These are phyloP conservation scores for Thalassophryne amazonica DNA, from an alignment of 2,797 vertebrate species.

Conservation along the genomic window DNA sequence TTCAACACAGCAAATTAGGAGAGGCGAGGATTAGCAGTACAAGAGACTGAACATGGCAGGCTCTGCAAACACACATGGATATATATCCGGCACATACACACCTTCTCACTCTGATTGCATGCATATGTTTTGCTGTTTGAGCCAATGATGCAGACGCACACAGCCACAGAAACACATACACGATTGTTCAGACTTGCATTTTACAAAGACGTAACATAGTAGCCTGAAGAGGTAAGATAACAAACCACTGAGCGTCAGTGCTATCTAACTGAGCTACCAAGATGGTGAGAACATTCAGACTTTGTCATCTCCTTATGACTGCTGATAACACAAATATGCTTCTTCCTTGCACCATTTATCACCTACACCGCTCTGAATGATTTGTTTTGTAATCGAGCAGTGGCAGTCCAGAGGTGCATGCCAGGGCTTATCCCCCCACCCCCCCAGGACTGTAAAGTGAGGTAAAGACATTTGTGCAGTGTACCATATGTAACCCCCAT, in stretches of 20 bases:
- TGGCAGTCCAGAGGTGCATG: constrained; percentile 56
- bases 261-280: constrained; percentile 23
- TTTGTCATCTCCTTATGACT: constrained; percentile 45
- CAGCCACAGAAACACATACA: constrained; percentile 7
- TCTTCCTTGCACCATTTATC: constrained; percentile 24
- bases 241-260: constrained; percentile 32
- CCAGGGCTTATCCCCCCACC: constrained; percentile 29
- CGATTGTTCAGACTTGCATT: constrained; percentile 37
- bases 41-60: constrained; percentile 65
- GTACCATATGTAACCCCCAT: constrained; percentile 61
- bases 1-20: constrained; percentile 74
- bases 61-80: constrained; percentile 34
- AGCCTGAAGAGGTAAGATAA: constrained; percentile 42
- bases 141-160: constrained; percentile 34
- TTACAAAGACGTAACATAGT: constrained; percentile 33
- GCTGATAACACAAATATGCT: constrained; percentile 33
- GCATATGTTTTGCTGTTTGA: constrained; percentile 34
- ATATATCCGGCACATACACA: constrained; percentile 2
- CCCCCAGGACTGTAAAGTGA: constrained; percentile 29
- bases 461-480: constrained; percentile 63
- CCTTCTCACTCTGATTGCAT: constrained; percentile 9
- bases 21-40: constrained; percentile 66
- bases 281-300: constrained; percentile 38
- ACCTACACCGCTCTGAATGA: constrained; percentile 36
- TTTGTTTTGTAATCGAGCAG: constrained; percentile 54